These are phyloP conservation scores for Strongylocentrotus purpuratus DNA, from an alignment of 35 echinoderm and acorn worm species.

Conservation along the genomic window DNA sequence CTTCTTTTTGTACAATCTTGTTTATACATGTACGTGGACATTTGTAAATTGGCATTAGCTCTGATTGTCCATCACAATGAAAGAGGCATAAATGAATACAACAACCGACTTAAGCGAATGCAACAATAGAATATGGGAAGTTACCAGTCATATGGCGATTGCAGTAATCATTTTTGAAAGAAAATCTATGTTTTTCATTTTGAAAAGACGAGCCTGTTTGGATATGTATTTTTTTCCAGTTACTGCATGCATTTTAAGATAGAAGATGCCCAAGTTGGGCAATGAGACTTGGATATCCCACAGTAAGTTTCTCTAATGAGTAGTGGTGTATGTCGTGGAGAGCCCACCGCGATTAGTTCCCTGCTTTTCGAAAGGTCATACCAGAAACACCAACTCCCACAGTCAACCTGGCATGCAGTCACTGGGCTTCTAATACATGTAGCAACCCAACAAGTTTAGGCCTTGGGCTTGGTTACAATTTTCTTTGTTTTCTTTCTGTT, in stretches of 20 bases:
- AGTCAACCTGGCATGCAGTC: neutral
- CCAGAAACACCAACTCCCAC: neutral
- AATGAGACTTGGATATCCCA: too few species aligned
- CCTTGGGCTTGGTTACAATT: neutral
- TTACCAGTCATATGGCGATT: neutral
- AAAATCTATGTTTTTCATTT: neutral
- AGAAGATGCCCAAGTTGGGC: too few species aligned
- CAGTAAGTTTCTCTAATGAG: too few species aligned
- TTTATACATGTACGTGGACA: neutral
- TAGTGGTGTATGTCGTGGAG: too few species aligned
- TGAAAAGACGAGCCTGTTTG: neutral
- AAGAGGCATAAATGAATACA: neutral
- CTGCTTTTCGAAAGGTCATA: neutral
- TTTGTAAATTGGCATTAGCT: neutral
- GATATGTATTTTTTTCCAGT: neutral
- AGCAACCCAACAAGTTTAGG: neutral
- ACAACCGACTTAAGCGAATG: neutral
- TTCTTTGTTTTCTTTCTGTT: neutral
- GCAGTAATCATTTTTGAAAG: neutral
- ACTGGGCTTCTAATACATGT: neutral
- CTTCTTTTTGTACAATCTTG: conserved; percentile 1
- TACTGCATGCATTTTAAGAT: too few species aligned
- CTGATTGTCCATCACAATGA: neutral
- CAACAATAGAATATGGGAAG: neutral
- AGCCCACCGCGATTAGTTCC: neutral